These are phyloP conservation scores for Poeciliopsis turneri DNA, from an alignment of 2,797 vertebrate species.

Conservation along the genomic window DNA sequence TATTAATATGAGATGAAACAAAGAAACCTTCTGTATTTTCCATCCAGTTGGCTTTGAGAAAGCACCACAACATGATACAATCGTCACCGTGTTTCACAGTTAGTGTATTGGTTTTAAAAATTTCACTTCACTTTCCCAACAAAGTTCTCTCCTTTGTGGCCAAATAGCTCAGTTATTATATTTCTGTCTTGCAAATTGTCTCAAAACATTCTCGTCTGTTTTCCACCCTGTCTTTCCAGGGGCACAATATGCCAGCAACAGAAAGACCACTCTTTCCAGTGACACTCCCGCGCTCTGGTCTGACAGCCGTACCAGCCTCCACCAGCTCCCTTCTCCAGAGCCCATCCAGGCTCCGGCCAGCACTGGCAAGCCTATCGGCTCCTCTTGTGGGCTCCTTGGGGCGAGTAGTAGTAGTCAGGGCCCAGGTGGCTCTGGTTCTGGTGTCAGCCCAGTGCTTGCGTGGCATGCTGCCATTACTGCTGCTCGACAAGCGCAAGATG, in stretches of 20 bases:
- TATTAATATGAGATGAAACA: not conserved
- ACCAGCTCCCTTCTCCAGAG: constrained; percentile 75
- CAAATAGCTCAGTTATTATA: not conserved
- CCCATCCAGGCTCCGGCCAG: constrained; percentile 64
- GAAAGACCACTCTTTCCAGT: constrained; percentile 84
- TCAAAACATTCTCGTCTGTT: constrained; percentile 9
- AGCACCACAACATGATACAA: not conserved
- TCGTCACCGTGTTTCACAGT: not conserved
- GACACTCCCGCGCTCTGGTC: constrained; percentile 86
- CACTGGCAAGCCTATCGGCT: constrained; percentile 67
- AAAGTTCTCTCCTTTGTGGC: not conserved
- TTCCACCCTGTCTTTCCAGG: constrained; percentile 74
- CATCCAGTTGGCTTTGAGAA: not conserved
- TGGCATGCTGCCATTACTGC: constrained; percentile 96
- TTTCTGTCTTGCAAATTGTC: not conserved
- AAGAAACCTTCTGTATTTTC: not conserved
- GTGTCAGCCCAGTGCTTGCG: constrained; percentile 82
- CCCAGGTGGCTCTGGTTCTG: constrained; percentile 36
- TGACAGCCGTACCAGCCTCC: constrained; percentile 83
- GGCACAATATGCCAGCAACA: constrained; percentile 93
- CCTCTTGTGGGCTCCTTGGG: constrained; percentile 65
- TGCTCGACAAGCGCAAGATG: constrained; percentile 89
- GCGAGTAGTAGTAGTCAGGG: constrained; percentile 41
- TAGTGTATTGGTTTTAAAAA: not conserved
- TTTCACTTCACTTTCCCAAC: not conserved